phyloP scores from a whole-genome alignment of 2,888 invertebrate species.

The Phyto melanocephala region DNA sequence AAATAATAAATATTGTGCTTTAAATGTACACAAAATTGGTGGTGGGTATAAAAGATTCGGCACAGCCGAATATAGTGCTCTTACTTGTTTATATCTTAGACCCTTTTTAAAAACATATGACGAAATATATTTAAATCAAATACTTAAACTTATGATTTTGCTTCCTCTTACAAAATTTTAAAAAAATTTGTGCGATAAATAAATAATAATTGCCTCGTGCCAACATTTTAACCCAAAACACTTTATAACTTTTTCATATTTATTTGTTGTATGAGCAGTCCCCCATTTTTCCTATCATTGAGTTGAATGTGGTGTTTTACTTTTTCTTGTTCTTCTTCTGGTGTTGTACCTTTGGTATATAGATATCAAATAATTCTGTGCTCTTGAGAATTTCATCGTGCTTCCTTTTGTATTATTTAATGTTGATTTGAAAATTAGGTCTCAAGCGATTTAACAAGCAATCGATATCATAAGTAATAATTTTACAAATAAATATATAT shows the following conservation, averaged over 20 bases:
- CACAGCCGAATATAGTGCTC: too few relatives aligned
- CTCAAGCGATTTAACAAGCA: slow-evolving; percentile 1
- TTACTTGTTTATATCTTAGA: too few relatives aligned
- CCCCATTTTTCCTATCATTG: background rate
- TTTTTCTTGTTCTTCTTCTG: background rate
- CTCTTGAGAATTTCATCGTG: background rate
- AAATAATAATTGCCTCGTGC: background rate
- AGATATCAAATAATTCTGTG: background rate
- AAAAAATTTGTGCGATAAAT: background rate
- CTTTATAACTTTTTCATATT: background rate
- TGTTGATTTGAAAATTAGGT: slow-evolving; percentile 25
- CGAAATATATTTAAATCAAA: background rate
- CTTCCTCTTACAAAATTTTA: background rate
- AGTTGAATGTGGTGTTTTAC: background rate
- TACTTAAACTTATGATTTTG: too few relatives aligned
- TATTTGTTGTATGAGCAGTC: background rate
- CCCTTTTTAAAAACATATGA: too few relatives aligned
- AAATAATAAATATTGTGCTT: too few relatives aligned
- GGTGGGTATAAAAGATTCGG: too few relatives aligned
- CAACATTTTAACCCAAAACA: background rate
- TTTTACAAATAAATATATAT: background rate
- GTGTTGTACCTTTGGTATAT: background rate
- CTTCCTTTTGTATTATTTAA: slow-evolving; percentile 1
- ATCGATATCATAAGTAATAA: background rate
- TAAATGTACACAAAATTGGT: too few relatives aligned